Evolutionary conservation across 2,888 invertebrate species (phyloP).

Genomic region (Sepioteuthis lessoniana): DNA sequence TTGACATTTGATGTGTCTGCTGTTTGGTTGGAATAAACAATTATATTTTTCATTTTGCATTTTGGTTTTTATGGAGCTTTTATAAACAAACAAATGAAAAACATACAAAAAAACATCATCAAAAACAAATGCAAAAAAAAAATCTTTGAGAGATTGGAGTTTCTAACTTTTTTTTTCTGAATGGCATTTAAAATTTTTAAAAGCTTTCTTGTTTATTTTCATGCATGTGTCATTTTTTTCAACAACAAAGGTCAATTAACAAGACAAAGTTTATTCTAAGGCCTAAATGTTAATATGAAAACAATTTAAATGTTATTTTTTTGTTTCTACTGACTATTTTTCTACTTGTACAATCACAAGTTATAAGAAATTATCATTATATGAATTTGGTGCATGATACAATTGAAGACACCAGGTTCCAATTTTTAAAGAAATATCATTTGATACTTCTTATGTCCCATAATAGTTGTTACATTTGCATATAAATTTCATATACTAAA

Average conservation of each 20-base stretch:
- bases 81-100: neutral
- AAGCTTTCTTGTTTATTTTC: neutral
- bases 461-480: no score
- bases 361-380: no score
- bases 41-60: slow-evolving; percentile 8
- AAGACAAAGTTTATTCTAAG: neutral
- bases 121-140: neutral
- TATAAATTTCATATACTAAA: no score
- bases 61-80: slow-evolving; percentile 33
- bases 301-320: no score
- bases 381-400: no score
- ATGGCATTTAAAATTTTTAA: neutral
- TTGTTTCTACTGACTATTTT: no score
- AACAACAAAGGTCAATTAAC: neutral
- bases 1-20: slow-evolving; percentile 33
- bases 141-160: neutral
- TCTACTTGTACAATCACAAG: no score
- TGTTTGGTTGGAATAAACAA: slow-evolving; percentile 14
- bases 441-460: no score
- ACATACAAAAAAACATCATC: neutral
- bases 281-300: no score
- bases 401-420: no score
- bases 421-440: no score
- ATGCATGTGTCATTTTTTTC: neutral
- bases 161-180: neutral